Conservation (phyloP, 2,797 vertebrate species). For the Merluccius polli region DNA sequence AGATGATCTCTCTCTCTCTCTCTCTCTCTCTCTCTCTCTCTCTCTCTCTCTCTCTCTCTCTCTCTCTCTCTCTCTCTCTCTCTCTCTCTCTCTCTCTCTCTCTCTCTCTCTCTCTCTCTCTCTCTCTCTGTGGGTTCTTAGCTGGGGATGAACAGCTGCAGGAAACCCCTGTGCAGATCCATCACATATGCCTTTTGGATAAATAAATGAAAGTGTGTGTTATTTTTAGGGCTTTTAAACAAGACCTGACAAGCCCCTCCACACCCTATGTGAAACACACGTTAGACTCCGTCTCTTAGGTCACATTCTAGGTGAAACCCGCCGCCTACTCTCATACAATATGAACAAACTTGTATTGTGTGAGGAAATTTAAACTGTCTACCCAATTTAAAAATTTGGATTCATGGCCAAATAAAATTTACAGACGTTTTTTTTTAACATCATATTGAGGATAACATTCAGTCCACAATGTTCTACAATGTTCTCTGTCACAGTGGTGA, state of each 20-base stretch:
- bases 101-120: conserved; percentile 4
- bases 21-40: too few species aligned
- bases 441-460: neutral
- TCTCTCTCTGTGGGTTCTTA: conserved; percentile 20
- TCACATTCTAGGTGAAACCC: conserved; percentile 3
- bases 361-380: neutral
- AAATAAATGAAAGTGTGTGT: conserved; percentile 45
- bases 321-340: conserved; percentile 14
- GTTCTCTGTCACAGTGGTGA: neutral
- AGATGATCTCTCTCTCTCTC: neutral
- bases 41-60: too few species aligned
- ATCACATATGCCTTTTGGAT: conserved; percentile 38
- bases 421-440: too few species aligned
- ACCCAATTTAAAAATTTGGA: neutral
- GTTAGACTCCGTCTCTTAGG: conserved; percentile 27
- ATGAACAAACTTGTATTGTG: neutral
- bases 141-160: conserved; percentile 45
- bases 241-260: conserved; percentile 18
- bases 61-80: neutral
- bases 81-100: neutral
- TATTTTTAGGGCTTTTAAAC: conserved; percentile 46
- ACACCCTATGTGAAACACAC: conserved; percentile 22
- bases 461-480: neutral
- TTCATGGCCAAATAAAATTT: neutral
- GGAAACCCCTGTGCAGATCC: conserved; percentile 29